Percentiles rank a stretch among this genome's conserved stretches.
phyloP scores from a whole-genome alignment of 2,113 vertebrate genomes.

The Typhlomys cinereus region DNA sequence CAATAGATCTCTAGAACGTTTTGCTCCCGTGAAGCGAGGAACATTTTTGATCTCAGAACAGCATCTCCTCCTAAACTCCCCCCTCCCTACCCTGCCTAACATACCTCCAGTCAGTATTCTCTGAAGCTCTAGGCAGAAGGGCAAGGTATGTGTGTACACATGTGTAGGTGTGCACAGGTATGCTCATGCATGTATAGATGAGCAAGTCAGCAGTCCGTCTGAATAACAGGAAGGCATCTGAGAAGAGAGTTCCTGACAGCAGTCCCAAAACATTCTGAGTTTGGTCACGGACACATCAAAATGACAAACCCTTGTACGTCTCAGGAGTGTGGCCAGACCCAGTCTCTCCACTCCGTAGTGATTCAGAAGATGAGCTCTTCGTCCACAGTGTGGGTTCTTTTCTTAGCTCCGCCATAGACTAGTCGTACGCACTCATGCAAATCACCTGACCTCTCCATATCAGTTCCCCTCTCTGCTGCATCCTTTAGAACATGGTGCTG shows the following conservation, averaged over 20 bases:
- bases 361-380: neutral
- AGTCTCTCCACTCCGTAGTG: no score
- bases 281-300: neutral
- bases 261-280: no score
- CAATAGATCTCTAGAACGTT: neutral
- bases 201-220: neutral
- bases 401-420: neutral
- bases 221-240: neutral
- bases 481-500: neutral
- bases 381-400: neutral
- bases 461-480: neutral
- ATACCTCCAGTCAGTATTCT: neutral
- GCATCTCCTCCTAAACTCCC: neutral
- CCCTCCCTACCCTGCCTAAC: neutral
- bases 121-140: neutral
- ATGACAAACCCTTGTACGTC: neutral
- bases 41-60: neutral
- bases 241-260: no score
- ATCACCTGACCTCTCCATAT: neutral
- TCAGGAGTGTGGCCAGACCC: neutral
- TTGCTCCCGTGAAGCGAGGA: neutral
- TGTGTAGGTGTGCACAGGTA: neutral
- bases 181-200: no score
- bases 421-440: neutral
- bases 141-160: neutral